These are phyloP conservation scores for Phyllotreta striolata DNA, from an alignment of 2,888 invertebrate species.

Conservation along the genomic window DNA sequence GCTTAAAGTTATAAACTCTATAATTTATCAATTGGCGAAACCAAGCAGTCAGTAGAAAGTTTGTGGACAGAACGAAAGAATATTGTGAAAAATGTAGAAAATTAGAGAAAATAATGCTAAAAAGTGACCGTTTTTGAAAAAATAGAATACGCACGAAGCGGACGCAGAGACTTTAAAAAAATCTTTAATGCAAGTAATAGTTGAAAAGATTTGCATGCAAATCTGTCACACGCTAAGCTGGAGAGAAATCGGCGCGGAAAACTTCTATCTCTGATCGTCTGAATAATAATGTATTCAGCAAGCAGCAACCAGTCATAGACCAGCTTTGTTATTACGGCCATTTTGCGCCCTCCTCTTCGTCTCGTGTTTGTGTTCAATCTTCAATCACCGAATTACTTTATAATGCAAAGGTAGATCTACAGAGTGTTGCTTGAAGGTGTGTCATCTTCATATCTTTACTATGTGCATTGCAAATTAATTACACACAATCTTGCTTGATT, in stretches of 20 bases:
- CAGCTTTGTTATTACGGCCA: slow-evolving; percentile 51
- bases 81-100: too few species aligned
- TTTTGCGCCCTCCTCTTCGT: slow-evolving; percentile 41
- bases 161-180: slow-evolving; percentile 3
- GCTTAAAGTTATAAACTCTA: too few species aligned
- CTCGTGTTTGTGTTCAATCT: slow-evolving; percentile 53
- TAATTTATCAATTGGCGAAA: too few species aligned
- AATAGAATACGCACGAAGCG: background rate
- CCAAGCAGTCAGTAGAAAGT: too few species aligned
- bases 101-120: background rate
- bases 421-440: background rate
- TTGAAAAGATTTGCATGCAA: slow-evolving; percentile 61
- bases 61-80: too few species aligned
- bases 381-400: slow-evolving; percentile 56
- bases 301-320: slow-evolving; percentile 53
- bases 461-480: too few species aligned
- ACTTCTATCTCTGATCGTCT: slow-evolving; percentile 58
- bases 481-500: too few species aligned
- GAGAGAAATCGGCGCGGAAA: slow-evolving; percentile 58
- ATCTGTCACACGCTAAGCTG: slow-evolving; percentile 60
- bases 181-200: slow-evolving; percentile 55
- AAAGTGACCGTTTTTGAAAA: background rate
- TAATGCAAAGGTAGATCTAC: slow-evolving; percentile 44
- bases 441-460: too few species aligned
- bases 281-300: slow-evolving; percentile 58